Percentiles rank a stretch among this genome's conserved stretches.
Evolutionary conservation across 2,113 vertebrate genomes (phyloP).

Genomic region (Catharus minimus): DNA sequence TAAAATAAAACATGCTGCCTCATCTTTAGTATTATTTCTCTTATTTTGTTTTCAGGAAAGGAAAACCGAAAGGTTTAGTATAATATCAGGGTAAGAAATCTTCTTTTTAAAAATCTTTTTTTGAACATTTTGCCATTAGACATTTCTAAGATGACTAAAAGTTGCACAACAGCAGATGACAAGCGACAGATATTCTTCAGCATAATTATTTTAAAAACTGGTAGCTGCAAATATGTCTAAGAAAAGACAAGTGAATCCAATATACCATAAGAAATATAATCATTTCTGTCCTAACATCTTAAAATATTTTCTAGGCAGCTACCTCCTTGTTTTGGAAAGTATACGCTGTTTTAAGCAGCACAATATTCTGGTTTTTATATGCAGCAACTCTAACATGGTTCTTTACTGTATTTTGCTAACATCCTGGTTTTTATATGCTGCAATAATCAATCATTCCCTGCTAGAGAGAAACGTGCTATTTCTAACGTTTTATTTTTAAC

Average conservation of each 20-base stretch:
- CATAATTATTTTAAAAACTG: not conserved
- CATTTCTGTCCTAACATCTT: not conserved
- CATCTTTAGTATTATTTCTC: not conserved
- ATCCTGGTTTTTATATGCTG: conserved; percentile 1
- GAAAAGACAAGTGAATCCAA: not conserved
- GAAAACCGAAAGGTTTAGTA: not conserved
- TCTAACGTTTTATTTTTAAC: conserved; percentile 70
- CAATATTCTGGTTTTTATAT: not conserved
- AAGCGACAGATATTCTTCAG: not conserved
- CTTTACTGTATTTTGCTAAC: conserved; percentile 19
- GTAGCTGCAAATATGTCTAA: not conserved
- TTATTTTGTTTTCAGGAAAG: not conserved
- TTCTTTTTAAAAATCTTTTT: not conserved
- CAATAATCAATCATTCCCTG: conserved; percentile 55
- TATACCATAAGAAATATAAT: not conserved
- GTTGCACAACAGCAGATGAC: not conserved
- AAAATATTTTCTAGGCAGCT: conserved; percentile 36
- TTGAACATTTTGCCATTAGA: not conserved
- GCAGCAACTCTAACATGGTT: not conserved
- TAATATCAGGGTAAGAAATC: not conserved
- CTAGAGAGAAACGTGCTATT: conserved; percentile 63
- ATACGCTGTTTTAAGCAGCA: not conserved
- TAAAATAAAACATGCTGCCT: not conserved
- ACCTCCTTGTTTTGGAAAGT: not conserved
- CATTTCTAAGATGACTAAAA: not conserved